Evolutionary conservation across 2,113 vertebrate genomes (phyloP).

Genomic region (Tachysurus vachellii): DNA sequence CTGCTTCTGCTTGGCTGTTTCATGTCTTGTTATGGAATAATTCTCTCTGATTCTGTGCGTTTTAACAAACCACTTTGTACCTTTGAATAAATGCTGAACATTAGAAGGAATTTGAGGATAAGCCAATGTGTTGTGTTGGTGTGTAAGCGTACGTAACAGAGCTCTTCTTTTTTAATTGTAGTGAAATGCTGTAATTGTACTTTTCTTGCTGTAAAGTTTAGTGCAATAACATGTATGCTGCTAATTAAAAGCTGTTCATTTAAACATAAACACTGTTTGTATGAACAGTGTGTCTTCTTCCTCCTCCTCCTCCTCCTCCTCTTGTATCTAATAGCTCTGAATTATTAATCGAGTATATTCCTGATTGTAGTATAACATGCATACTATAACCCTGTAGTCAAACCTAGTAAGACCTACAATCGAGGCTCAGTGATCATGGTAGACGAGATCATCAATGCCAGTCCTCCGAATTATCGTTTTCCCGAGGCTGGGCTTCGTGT

Average conservation of each 20-base stretch:
- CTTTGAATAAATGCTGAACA: not conserved
- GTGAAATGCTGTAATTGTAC: not conserved
- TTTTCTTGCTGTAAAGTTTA: not conserved
- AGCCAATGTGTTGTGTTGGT: not conserved
- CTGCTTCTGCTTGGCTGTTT: conserved; percentile 58
- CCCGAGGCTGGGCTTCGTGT: conserved; percentile 90
- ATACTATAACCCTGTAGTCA: conserved; percentile 73
- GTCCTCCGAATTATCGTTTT: conserved; percentile 90
- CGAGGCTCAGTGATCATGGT: conserved; percentile 91
- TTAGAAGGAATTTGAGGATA: not conserved
- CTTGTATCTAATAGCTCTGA: not conserved
- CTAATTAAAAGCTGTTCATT: not conserved
- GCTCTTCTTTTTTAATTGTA: not conserved
- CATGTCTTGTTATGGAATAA: conserved; percentile 48
- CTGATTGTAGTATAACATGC: not conserved
- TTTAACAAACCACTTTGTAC: not conserved
- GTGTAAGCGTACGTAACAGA: not conserved
- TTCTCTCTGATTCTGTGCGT: conserved; percentile 40
- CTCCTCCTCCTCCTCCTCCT: not conserved
- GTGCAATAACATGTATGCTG: not conserved
- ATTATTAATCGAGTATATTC: not conserved
- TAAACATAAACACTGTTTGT: too few relatives aligned
- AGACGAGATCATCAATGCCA: conserved; percentile 93
- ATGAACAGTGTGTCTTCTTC: too few relatives aligned
- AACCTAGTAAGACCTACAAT: conserved; percentile 79